Conservation (phyloP, 2,113 vertebrate species). For the Paraplagusia blochii region DNA sequence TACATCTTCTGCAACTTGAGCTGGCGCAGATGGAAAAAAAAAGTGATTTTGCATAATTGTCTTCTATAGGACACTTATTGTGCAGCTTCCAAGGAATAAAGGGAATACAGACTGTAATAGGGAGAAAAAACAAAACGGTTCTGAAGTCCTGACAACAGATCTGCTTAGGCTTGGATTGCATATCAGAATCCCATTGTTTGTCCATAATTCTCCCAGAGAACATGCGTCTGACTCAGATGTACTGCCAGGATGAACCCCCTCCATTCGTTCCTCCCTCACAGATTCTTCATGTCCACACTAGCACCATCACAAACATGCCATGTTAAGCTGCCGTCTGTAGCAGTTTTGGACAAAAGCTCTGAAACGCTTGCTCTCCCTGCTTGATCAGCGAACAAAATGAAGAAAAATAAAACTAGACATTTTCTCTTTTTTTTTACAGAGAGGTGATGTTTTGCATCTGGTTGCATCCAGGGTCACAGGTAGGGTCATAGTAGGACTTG, state of each 20-base stretch:
- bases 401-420: neutral
- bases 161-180: neutral
- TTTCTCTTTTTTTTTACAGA: no score
- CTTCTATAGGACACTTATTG: no score
- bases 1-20: no score
- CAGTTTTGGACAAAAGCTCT: conserved; percentile 21
- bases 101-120: neutral
- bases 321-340: conserved; percentile 7
- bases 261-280: neutral
- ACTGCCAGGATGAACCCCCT: conserved; percentile 1
- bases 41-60: no score
- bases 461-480: no score
- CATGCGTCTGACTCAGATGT: conserved; percentile 12
- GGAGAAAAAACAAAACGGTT: neutral
- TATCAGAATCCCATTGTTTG: conserved; percentile 14
- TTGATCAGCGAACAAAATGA: conserved; percentile 15
- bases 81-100: neutral
- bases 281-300: conserved; percentile 8
- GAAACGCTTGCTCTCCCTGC: conserved; percentile 6
- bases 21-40: no score
- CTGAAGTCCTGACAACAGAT: neutral
- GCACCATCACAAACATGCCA: neutral
- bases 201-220: conserved; percentile 9
- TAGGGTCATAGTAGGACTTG: no score
- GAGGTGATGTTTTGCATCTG: no score